Evolutionary conservation across 2,113 vertebrate species (phyloP), one percentile per base, ranked within the genome.

Genomic region (Abramis brama): DNA sequence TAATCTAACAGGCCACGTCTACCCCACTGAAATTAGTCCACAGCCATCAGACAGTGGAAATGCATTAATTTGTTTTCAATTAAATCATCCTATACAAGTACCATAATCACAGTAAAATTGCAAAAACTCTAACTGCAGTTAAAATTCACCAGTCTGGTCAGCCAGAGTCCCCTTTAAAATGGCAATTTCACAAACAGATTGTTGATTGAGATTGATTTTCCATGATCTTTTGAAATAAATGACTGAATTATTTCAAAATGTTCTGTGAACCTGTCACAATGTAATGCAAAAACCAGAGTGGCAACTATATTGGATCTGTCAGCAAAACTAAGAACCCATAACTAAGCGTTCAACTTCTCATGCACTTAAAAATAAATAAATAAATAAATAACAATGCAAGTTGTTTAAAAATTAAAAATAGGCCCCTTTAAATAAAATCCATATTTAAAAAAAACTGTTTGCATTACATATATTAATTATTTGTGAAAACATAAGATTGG

Each of bases 161-260:
- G 59, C 15, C 60, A 50, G 15, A 30, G 6, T 83, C 50, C 27
- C 30, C 33, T 10, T 71, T 25, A 43, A 43, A 73, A 30, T 12
- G 27, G 68, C 43, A 47, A 83, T 74, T 79, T 62, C 6, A 60
- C 21, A 21, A n/a, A 57, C 19, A 8, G 7, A 57, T 23, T 57
- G 19, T 57, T 57, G 19, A 57, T 23, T 23, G 45, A 68, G 71
- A 71, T 50, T 30, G 23, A 50, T 81, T 81, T 47, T 66, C 15
- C 60, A 50, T 81, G 79, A 81, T 81, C 60, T 66, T 50, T 82
- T 82, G 45, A 52, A 50, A 77, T 50, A 50, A 66, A 64, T 30
- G 25, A 80, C 7, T 47, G 59, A 43, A 45, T 79, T 80, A 64
- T 10, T 45, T n/a, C n/a, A 60, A 39, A 8, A 7, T 43, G 39